Evolutionary conservation across 2,797 vertebrate genomes (phyloP), one percentile per base, ranked within the genome.

Genomic region (Loris lydekkerianus): DNA sequence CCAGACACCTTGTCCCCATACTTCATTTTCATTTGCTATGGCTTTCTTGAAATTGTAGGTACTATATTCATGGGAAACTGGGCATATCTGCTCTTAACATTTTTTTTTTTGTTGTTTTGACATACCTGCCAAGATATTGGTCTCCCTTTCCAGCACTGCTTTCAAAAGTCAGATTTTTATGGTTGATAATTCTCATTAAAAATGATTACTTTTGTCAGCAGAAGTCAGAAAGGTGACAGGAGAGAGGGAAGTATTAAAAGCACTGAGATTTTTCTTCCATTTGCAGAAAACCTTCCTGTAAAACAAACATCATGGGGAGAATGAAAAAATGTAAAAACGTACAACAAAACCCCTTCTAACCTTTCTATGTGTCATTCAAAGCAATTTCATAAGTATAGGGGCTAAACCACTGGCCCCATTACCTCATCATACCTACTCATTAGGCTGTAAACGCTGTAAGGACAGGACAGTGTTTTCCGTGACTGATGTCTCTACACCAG

Each of bases 111-210:
- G 88, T 85, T 96, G 97, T 97, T 97, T 97, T 97, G 96, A 96
- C 91, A 93, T 10, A 78, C 89, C 76, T 3, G 43, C 91, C 84
- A 93, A 96, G 81, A 97, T 81, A 91, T 0, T 93, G 94, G 96
- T 83, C 93, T 97, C 67, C 94, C 86, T 93, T 97, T 93, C 89
- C 89, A 76, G 86, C 63, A 72, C 77, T 82, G 63, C 95, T 97
- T 97, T 98, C 83, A 93, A 96, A 97, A 97, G 89, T 96, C 86
- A 95, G 56, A 77, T 95, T 96, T 96, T 95, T 87, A 96, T 95
- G 96, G 83, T 95, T 96, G 95, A 93, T 69, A 93, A 95, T 96
- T 95, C 95, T 97, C 96, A 96, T 97, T 97, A 98, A 98, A 97
- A 97, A 96, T 96, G 92, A 97, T 97, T 96, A 97, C 89, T 98